Evolutionary conservation across 2,797 vertebrate species (phyloP).

Genomic region (Lophotriccus pileatus): DNA sequence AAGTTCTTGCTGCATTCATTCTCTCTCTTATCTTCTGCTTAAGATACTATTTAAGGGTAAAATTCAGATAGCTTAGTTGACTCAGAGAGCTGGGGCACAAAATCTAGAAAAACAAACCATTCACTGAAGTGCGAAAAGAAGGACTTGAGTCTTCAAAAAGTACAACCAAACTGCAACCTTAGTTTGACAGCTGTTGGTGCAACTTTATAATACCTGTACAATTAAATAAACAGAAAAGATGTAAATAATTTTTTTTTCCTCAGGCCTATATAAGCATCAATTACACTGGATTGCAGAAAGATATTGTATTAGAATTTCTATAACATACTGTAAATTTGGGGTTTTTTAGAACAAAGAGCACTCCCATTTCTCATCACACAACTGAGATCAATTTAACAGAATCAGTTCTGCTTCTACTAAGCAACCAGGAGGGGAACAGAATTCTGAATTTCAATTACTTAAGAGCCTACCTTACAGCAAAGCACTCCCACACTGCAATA

Average conservation of each 20-base stretch:
- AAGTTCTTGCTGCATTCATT: neutral
- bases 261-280: constrained; percentile 25
- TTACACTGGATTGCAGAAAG: constrained; percentile 33
- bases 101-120: neutral
- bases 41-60: neutral
- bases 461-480: neutral
- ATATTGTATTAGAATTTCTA: constrained; percentile 19
- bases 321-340: constrained; percentile 27
- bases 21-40: neutral
- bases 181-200: neutral
- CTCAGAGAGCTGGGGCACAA: neutral
- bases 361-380: constrained; percentile 9
- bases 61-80: neutral
- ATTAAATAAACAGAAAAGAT: constrained; percentile 55
- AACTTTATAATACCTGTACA: neutral
- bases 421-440: neutral
- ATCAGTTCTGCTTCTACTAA: constrained; percentile 42
- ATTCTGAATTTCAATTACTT: constrained; percentile 46
- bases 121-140: neutral
- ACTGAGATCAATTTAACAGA: constrained; percentile 31
- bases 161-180: neutral
- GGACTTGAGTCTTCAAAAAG: neutral
- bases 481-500: neutral
- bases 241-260: constrained; percentile 56
- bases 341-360: constrained; percentile 14